Percentiles rank a stretch among this genome's conserved stretches.
phyloP scores from a whole-genome alignment of 1,140 invertebrate species.

The Apis laboriosa region DNA sequence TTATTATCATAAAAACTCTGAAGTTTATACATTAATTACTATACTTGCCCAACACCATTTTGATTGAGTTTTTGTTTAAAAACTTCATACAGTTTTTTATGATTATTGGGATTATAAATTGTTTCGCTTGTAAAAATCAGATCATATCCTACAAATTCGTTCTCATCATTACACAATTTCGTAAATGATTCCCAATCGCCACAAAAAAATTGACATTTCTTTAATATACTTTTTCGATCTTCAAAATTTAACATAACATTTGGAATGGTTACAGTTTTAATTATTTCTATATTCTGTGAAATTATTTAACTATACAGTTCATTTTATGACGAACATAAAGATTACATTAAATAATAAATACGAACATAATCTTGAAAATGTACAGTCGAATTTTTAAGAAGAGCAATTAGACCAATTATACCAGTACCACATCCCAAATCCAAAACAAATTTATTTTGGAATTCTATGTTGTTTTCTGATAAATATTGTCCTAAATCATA shows the following conservation, averaged over 20 bases:
- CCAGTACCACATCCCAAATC: constrained; percentile 95
- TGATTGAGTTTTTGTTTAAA: constrained; percentile 86
- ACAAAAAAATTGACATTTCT: constrained; percentile 86
- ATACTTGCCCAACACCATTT: constrained; percentile 83
- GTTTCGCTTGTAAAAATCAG: constrained; percentile 94
- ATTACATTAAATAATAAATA: neutral
- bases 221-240: constrained; percentile 74
- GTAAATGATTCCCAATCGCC: constrained; percentile 90
- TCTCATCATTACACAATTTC: constrained; percentile 72
- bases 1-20: constrained; percentile 18
- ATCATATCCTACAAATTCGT: constrained; percentile 85
- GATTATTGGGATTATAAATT: constrained; percentile 92
- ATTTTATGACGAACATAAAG: constrained; percentile 26
- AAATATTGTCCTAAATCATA: constrained; percentile 87
- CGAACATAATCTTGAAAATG: constrained; percentile 96
- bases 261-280: constrained; percentile 88
- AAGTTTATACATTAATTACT: constrained; percentile 4
- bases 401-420: constrained; percentile 88
- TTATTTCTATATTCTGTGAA: constrained; percentile 89
- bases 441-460: constrained; percentile 83
- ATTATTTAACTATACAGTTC: constrained; percentile 15
- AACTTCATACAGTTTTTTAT: constrained; percentile 87
- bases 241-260: constrained; percentile 88
- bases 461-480: constrained; percentile 75
- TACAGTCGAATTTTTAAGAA: constrained; percentile 85